Evolutionary conservation across 2,888 invertebrate species (phyloP).

Genomic region (Limenitis camilla): DNA sequence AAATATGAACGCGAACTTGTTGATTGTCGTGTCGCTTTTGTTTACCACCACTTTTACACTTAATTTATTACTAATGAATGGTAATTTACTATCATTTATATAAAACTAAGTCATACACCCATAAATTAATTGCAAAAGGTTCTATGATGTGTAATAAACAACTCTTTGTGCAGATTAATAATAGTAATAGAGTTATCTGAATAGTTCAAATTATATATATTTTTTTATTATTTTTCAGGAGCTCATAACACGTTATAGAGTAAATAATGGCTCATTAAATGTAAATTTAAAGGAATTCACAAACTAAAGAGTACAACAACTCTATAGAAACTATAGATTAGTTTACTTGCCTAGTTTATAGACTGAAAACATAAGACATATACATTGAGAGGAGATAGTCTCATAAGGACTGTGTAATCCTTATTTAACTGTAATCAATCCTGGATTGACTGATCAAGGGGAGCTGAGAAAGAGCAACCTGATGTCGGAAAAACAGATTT

Average conservation of each 20-base stretch:
- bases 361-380: constrained; percentile 1
- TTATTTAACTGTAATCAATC: background rate
- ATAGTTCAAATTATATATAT: background rate
- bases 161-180: background rate
- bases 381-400: background rate
- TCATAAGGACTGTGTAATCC: background rate
- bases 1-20: constrained; percentile 58
- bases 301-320: constrained; percentile 31
- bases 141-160: background rate
- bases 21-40: constrained; percentile 52
- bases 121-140: background rate
- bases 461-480: constrained; percentile 47
- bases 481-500: constrained; percentile 67
- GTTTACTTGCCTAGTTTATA: background rate
- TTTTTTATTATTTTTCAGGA: constrained; percentile 43
- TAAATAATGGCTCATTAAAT: constrained; percentile 41
- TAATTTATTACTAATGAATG: constrained; percentile 37
- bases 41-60: constrained; percentile 50
- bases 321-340: constrained; percentile 9
- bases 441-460: constrained; percentile 15
- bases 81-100: constrained; percentile 3
- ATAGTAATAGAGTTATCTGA: background rate
- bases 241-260: constrained; percentile 40
- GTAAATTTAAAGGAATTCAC: constrained; percentile 28
- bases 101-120: background rate